Conservation (phyloP, 1,140 invertebrate genomes). For the Zeugodacus cucurbitae region DNA sequence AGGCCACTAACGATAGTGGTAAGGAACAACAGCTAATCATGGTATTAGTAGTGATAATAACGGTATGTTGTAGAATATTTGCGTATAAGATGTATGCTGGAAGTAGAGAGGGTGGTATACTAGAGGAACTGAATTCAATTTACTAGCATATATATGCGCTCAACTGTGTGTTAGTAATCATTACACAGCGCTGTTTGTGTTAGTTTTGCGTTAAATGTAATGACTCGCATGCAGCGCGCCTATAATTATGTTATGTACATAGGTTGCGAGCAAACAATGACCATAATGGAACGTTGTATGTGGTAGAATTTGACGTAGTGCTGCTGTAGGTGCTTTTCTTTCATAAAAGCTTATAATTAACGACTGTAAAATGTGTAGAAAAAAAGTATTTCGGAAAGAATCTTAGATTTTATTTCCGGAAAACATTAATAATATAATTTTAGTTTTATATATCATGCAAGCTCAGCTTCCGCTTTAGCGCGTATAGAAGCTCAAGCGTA, state of each 20-base stretch:
- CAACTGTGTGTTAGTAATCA: background rate
- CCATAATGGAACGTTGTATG: background rate
- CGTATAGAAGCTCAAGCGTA: background rate
- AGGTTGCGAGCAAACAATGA: conserved; percentile 20
- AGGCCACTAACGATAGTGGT: background rate
- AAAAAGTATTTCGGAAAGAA: background rate
- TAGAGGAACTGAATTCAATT: background rate
- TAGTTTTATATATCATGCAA: no score
- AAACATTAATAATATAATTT: no score
- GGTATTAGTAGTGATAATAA: conserved; percentile 36
- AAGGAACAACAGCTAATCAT: conserved; percentile 35
- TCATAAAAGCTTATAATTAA: no score
- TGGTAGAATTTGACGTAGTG: background rate
- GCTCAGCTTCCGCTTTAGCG: no score
- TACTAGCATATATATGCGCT: background rate
- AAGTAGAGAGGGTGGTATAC: background rate
- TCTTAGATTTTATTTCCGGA: background rate
- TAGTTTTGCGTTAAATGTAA: background rate
- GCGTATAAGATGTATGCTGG: background rate
- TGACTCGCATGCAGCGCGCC: background rate
- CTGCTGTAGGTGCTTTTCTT: background rate
- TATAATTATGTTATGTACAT: conserved; percentile 31
- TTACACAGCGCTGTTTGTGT: background rate
- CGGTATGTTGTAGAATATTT: conserved; percentile 1
- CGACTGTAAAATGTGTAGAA: background rate